phyloP scores from a whole-genome alignment of 2,113 vertebrate species.

The Pleuronectes platessa region DNA sequence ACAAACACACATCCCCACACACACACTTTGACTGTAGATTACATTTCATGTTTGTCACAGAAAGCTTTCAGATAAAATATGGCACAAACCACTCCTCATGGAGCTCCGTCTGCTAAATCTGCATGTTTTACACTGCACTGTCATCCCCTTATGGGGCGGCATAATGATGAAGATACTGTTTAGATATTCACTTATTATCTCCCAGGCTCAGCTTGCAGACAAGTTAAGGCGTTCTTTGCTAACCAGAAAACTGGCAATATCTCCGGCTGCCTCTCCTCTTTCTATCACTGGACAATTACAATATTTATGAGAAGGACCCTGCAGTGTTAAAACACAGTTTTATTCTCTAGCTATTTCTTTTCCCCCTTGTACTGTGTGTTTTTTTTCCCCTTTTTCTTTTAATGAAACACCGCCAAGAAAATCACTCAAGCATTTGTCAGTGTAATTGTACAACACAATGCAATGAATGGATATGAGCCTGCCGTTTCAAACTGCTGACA shows the following conservation, averaged over 20 bases:
- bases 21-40: not conserved
- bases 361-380: slow-evolving; percentile 63
- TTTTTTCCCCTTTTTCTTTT: slow-evolving; percentile 62
- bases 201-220: slow-evolving; percentile 62
- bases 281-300: slow-evolving; percentile 81
- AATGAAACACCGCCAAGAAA: slow-evolving; percentile 82
- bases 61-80: slow-evolving; percentile 39
- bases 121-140: slow-evolving; percentile 66
- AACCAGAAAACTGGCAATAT: slow-evolving; percentile 72
- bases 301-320: slow-evolving; percentile 81
- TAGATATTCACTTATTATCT: slow-evolving; percentile 72
- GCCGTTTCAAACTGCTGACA: slow-evolving; percentile 81
- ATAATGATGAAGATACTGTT: slow-evolving; percentile 74
- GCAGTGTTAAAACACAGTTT: slow-evolving; percentile 72
- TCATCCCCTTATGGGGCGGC: slow-evolving; percentile 58
- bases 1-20: too few relatives aligned
- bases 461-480: slow-evolving; percentile 83
- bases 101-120: slow-evolving; percentile 62
- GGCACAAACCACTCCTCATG: slow-evolving; percentile 38
- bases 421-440: slow-evolving; percentile 85
- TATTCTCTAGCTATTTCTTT: slow-evolving; percentile 74
- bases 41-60: slow-evolving; percentile 21
- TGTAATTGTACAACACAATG: slow-evolving; percentile 85
- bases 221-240: slow-evolving; percentile 60
- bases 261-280: slow-evolving; percentile 50